A percentile compares a stretch with the other conserved stretches of the same genome.
Evolutionary conservation across 2,113 vertebrate genomes (phyloP).

Genomic region (Syrrhaptes paradoxus): DNA sequence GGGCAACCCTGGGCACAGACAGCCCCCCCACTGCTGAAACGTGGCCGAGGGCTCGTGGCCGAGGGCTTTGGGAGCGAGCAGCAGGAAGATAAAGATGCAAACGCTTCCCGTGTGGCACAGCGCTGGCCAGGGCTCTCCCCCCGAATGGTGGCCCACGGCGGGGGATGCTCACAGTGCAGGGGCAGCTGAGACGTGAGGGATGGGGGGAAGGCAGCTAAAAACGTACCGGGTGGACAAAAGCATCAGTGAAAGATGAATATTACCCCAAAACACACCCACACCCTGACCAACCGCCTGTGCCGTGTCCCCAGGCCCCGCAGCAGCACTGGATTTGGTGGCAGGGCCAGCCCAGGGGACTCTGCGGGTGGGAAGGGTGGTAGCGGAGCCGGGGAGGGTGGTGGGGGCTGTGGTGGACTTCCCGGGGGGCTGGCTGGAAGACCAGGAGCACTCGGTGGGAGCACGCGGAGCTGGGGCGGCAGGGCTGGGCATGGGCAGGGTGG

Average conservation of each 20-base stretch:
- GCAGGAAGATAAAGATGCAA: neutral
- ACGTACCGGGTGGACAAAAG: neutral
- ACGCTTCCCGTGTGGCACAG: neutral
- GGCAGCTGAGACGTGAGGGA: neutral
- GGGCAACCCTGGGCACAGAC: neutral
- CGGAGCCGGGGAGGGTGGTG: neutral
- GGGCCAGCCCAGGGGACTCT: neutral
- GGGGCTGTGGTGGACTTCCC: neutral
- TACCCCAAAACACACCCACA: neutral
- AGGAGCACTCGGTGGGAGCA: neutral
- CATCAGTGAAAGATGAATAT: neutral
- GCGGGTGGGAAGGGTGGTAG: neutral
- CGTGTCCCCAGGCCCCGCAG: neutral
- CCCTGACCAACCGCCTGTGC: neutral
- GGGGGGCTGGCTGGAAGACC: slow-evolving; percentile 18
- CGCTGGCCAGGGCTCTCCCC: neutral
- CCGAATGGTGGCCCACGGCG: neutral
- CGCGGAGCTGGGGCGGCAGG: fast-evolving
- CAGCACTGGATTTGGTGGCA: neutral
- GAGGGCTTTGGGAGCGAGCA: neutral
- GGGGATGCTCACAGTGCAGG: neutral
- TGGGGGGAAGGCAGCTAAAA: neutral
- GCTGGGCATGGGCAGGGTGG: neutral
- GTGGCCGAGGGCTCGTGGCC: no score
- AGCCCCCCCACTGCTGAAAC: no score